Evolutionary conservation across 2,113 vertebrate species (phyloP), one percentile per base, ranked within the genome.

Genomic region (Cepphus grylle): DNA sequence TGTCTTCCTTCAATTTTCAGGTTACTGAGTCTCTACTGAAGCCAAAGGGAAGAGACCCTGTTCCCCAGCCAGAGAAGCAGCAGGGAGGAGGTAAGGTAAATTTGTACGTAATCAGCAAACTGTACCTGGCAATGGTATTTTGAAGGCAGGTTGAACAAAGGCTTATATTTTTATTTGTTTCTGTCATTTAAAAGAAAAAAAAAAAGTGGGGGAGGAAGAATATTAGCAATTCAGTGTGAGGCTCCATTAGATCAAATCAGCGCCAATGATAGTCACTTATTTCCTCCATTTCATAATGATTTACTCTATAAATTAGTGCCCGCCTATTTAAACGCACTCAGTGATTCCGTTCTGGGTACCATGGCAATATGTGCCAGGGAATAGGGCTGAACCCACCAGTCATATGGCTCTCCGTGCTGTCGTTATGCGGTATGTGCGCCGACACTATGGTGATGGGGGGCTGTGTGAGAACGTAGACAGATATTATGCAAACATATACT

Each of bases 401-500:
- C 82, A n/a, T 59, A 47, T 52, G 91, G 92, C 88, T 91, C 92
- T 81, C 47, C 0, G 22, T 65, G 93, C 93, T 91, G 80, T 91
- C 88, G 34, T 42, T 89, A 36, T 72, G 71, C 77, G 61, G 2
- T n/a, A 16, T 14, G 79, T 50, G 85, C 15, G 5, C 88, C 61
- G 29, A 58, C 42, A 2, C 69, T 27, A 12, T 23, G 52, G 91
- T 91, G 73, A 93, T 81, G 92, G 94, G 93, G 91, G 86, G 83
- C 94, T 92, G 12, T 9, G 62, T 36, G 88, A 45, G 94, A 92
- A 91, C 6, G 2, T 32, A 84, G 93, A 72, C 88, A 92, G 90
- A 92, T 94, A 96, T 96, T 96, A 88, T 94, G 90, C 90, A 94
- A 95, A 97, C 94, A 86, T 94, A 70, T 40, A 93, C 90, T 93